Conservation (phyloP, 2,888 invertebrate species). For the Rhagophthalmus giganteus region DNA sequence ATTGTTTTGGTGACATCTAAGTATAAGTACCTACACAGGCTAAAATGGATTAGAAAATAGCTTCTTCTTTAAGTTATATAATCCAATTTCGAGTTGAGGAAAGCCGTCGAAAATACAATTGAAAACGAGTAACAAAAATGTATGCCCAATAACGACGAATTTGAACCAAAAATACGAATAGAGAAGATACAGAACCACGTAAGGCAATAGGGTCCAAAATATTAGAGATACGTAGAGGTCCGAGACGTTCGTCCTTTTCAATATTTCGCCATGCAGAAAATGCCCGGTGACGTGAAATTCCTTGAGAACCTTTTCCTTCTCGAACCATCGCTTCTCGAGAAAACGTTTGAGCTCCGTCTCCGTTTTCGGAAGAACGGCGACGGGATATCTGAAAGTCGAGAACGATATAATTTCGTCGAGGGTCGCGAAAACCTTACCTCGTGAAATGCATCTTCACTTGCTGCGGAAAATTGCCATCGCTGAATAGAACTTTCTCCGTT, state of each 20-base stretch:
- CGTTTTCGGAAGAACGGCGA: constrained; percentile 61
- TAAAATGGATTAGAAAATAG: constrained; percentile 18
- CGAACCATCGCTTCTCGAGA: constrained; percentile 67
- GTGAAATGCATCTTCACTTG: constrained; percentile 77
- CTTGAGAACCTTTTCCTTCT: constrained; percentile 65
- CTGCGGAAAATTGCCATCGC: constrained; percentile 68
- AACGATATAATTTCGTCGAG: too few species aligned
- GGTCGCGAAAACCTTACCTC: constrained; percentile 62
- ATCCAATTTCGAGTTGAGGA: constrained; percentile 61
- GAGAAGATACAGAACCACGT: constrained; percentile 56
- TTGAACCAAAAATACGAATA: constrained; percentile 55
- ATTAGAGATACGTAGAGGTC: constrained; percentile 61
- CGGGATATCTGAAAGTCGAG: constrained; percentile 61
- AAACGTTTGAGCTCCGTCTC: constrained; percentile 64
- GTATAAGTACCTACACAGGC: background rate
- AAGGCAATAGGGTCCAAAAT: constrained; percentile 67
- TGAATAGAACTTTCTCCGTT: constrained; percentile 71
- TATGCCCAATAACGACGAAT: constrained; percentile 61
- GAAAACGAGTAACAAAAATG: constrained; percentile 59
- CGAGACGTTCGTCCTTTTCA: constrained; percentile 47
- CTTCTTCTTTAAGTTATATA: constrained; percentile 29
- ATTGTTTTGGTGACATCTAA: constrained; percentile 3
- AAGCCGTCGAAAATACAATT: constrained; percentile 64
- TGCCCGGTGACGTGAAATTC: constrained; percentile 63
- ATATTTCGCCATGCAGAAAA: constrained; percentile 49